phyloP scores from a whole-genome alignment of 2,888 invertebrate genomes.

The Pristionchus mayeri region DNA sequence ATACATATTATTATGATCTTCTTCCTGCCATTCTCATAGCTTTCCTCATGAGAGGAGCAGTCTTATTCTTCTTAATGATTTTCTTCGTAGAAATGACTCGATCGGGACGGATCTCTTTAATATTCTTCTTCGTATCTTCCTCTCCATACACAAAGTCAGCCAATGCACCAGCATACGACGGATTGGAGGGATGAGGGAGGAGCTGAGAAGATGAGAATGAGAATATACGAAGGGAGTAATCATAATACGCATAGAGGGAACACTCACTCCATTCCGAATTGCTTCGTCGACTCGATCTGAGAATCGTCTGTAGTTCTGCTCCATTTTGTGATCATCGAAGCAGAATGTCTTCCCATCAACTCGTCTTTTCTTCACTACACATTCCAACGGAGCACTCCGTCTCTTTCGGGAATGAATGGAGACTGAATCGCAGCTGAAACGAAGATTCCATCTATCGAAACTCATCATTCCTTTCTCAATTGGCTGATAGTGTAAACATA shows the following conservation, averaged over 20 bases:
- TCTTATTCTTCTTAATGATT: no score
- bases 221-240: background rate
- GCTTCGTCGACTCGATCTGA: background rate
- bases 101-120: background rate
- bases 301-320: background rate
- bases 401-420: background rate
- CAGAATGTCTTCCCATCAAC: background rate
- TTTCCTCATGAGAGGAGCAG: background rate
- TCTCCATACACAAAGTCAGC: background rate
- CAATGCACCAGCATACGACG: background rate
- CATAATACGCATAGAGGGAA: no score
- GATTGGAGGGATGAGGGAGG: no score
- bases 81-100: no score
- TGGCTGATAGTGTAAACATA: background rate
- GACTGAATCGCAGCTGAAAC: background rate
- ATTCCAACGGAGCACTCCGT: background rate
- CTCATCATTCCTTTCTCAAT: background rate
- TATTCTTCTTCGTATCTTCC: background rate
- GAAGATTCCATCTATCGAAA: background rate
- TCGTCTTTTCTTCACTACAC: background rate
- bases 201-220: no score
- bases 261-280: background rate
- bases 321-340: background rate
- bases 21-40: background rate
- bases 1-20: no score